phyloP scores from a whole-genome alignment of 2,888 invertebrate species.

The Drosophila sordidapex region DNA sequence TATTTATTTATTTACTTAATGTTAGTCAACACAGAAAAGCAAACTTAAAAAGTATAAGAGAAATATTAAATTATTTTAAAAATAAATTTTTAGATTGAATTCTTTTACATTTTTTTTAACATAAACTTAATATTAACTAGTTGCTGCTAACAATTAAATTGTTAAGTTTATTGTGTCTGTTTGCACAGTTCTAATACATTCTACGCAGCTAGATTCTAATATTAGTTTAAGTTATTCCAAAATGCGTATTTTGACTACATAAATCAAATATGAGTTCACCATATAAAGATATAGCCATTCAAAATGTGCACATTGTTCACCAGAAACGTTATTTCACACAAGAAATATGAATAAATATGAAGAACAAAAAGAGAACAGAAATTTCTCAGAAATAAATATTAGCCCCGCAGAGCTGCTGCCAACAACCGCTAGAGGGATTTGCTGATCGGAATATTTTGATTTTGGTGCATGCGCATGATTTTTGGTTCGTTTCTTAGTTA shows the following conservation, averaged over 20 bases:
- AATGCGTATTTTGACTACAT: not conserved
- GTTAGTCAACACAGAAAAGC: not conserved
- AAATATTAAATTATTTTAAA: not conserved
- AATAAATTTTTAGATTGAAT: not conserved
- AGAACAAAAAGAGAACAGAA: not conserved
- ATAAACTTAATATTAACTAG: not conserved
- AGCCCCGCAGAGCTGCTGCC: constrained; percentile 3
- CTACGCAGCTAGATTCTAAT: not conserved
- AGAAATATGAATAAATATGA: not conserved
- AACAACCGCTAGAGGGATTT: constrained; percentile 44
- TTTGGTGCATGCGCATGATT: constrained; percentile 33
- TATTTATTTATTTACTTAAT: not conserved
- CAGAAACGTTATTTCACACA: not conserved
- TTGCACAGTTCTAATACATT: not conserved
- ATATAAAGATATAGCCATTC: not conserved
- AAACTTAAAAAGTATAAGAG: not conserved
- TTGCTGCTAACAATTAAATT: not conserved
- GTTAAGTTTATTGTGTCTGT: not conserved
- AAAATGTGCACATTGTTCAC: not conserved
- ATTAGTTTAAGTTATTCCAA: not conserved
- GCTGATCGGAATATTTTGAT: not conserved
- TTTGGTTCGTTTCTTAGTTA: constrained; percentile 54
- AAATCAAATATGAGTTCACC: not conserved
- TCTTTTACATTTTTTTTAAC: too few species aligned
- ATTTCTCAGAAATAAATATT: not conserved